Evolutionary conservation across 2,888 invertebrate genomes (phyloP).

Genomic region (Patella caerulea): DNA sequence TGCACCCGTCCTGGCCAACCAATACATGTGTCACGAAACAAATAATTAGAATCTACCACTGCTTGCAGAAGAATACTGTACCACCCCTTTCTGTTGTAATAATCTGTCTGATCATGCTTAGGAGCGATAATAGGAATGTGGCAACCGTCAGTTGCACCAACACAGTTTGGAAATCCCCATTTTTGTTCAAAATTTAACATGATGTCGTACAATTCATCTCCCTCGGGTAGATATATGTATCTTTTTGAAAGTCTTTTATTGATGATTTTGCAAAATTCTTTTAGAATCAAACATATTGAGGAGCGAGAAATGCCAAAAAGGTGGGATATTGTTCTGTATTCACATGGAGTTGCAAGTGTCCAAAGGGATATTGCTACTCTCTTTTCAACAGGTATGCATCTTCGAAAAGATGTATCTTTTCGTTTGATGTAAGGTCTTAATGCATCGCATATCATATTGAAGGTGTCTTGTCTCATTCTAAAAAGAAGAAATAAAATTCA

Average conservation of each 20-base stretch:
- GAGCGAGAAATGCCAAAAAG: not conserved
- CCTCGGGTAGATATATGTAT: slow-evolving; percentile 14
- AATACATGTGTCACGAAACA: slow-evolving; percentile 17
- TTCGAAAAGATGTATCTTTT: not conserved
- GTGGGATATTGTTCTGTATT: not conserved
- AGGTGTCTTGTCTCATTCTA: not conserved
- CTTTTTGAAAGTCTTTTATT: not conserved
- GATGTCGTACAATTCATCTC: slow-evolving; percentile 17
- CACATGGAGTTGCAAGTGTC: not conserved
- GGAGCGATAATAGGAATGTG: slow-evolving; percentile 31
- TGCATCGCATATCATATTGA: not conserved
- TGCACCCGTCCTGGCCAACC: slow-evolving; percentile 31
- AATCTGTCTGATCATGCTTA: slow-evolving; percentile 23
- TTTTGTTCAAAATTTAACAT: slow-evolving; percentile 21
- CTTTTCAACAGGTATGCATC: not conserved
- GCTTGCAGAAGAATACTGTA: slow-evolving; percentile 27
- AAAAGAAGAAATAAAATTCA: not conserved
- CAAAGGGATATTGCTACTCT: not conserved
- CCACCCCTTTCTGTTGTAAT: slow-evolving; percentile 30
- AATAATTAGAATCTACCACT: slow-evolving; percentile 22
- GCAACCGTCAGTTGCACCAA: slow-evolving; percentile 32
- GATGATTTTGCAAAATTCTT: not conserved
- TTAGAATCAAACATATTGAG: not conserved
- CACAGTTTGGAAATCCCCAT: slow-evolving; percentile 30
- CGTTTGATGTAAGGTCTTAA: not conserved